Percentiles rank a stretch among this genome's conserved stretches.
phyloP scores from a whole-genome alignment of 23 tunicate species.

The Botrylloides violaceus region DNA sequence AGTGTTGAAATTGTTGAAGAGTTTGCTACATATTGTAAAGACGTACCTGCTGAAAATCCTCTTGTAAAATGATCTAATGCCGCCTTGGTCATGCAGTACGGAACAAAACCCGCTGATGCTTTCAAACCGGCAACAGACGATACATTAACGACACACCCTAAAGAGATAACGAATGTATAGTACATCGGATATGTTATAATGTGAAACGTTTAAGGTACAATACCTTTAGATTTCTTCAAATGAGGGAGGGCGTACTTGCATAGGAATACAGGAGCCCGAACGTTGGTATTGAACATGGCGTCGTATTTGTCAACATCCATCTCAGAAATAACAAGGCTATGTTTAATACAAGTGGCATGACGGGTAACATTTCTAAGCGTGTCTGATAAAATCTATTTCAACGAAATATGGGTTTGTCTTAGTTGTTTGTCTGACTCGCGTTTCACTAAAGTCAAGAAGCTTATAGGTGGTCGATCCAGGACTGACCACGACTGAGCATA shows the following conservation, averaged over 20 bases:
- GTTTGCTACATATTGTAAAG: neutral
- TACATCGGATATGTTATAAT: too few relatives aligned
- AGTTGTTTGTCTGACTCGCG: too few relatives aligned
- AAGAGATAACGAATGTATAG: too few relatives aligned
- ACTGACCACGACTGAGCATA: too few relatives aligned
- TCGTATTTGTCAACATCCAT: slow-evolving; percentile 22
- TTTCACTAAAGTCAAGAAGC: too few relatives aligned
- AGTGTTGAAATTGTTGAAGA: neutral
- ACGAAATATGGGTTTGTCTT: too few relatives aligned
- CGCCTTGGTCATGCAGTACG: slow-evolving; percentile 21
- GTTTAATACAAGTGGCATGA: too few relatives aligned
- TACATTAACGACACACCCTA: slow-evolving; percentile 16
- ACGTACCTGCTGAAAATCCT: slow-evolving; percentile 24
- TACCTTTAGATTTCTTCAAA: slow-evolving; percentile 34
- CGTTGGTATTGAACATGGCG: slow-evolving; percentile 19
- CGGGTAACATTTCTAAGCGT: too few relatives aligned
- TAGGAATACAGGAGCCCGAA: slow-evolving; percentile 23
- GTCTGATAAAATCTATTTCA: too few relatives aligned
- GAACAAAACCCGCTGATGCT: neutral
- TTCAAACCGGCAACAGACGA: neutral
- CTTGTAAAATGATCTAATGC: slow-evolving; percentile 30
- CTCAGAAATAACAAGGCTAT: too few relatives aligned
- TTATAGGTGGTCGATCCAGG: too few relatives aligned
- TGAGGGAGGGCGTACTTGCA: slow-evolving; percentile 24
- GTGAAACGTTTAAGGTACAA: too few relatives aligned